These are phyloP conservation scores for Herpailurus yagouaroundi DNA, from an alignment of 2,113 vertebrate species.

Conservation along the genomic window DNA sequence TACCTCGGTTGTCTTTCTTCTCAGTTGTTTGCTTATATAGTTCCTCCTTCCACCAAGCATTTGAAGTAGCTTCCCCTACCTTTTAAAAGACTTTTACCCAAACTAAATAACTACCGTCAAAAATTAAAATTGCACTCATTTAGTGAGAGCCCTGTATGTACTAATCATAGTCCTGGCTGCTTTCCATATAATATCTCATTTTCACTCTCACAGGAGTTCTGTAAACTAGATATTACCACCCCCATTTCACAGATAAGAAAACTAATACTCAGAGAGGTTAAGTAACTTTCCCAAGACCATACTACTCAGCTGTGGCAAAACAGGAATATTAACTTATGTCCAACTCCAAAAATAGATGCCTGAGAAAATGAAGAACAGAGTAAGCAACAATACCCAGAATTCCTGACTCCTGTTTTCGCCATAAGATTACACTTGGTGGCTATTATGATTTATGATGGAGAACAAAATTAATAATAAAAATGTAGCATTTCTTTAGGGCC, in stretches of 20 bases:
- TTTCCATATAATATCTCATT: not conserved
- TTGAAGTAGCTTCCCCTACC: not conserved
- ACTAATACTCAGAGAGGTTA: not conserved
- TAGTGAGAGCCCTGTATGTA: not conserved
- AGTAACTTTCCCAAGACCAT: not conserved
- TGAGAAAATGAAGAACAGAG: not conserved
- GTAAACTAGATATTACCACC: not conserved
- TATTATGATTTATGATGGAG: conserved; percentile 32
- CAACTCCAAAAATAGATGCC: not conserved
- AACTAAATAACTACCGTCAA: not conserved
- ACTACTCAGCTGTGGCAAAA: not conserved
- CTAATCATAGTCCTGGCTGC: not conserved
- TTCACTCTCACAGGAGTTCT: conserved; percentile 3
- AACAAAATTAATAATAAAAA: conserved; percentile 28
- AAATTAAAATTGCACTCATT: conserved; percentile 15
- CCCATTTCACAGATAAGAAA: not conserved
- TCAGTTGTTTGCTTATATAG: not conserved
- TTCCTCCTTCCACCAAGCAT: not conserved
- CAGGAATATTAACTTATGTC: not conserved
- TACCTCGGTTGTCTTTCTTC: not conserved
- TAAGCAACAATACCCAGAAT: not conserved
- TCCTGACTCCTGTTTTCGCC: not conserved
- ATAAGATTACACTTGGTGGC: not conserved
- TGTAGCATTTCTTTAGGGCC: not conserved
- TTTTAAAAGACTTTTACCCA: conserved; percentile 7